Base-by-base conservation (phyloP, 2,888 invertebrate species). In the Charanyca ferruginea region DNA sequence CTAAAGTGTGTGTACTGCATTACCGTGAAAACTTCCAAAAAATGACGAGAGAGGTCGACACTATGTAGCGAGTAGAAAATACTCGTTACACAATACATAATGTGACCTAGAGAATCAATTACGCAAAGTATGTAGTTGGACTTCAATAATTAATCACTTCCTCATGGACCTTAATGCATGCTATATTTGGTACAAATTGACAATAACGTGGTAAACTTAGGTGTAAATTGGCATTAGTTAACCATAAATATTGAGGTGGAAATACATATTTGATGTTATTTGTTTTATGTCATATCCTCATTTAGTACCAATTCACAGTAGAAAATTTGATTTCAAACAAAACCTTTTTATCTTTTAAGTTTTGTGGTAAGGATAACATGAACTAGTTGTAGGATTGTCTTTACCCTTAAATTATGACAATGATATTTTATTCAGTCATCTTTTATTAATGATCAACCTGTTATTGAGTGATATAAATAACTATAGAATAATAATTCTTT, bases 61-160 rank as follows among this genome's bases (percentile, higher is more conserved):
- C n/a, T n/a, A n/a, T n/a, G n/a, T n/a, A n/a, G n/a, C n/a, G n/a
- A n/a, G n/a, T n/a, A n/a, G n/a, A n/a, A n/a, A n/a, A n/a, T n/a
- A n/a, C n/a, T n/a, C n/a, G n/a, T n/a, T n/a, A n/a, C n/a, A n/a
- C n/a, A n/a, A 85, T 78, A 72, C 73, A 79, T 68, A 68, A n/a
- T 55, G 57, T 85, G 85, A 84, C 85, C 87, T 87, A 89, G 86
- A 88, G 84, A 85, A 84, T 85, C 75, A 87, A 86, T 85, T 80
- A 71, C 64, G 58, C 61, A 53, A 59, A 83, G 79, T 74, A 61
- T 77, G 73, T 62, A 58, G 64, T 73, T 76, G 63, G 73, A 77
- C 75, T 79, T 83, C 60, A 76, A 83, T 87, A 83, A 87, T 87
- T 83, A 86, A 76, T 80, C 61, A 84, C 83, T 88, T 89, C 89